Evolutionary conservation across 2,113 vertebrate genomes (phyloP), one percentile per base, ranked within the genome.

Genomic region (Rhinolophus ferrumequinum): DNA sequence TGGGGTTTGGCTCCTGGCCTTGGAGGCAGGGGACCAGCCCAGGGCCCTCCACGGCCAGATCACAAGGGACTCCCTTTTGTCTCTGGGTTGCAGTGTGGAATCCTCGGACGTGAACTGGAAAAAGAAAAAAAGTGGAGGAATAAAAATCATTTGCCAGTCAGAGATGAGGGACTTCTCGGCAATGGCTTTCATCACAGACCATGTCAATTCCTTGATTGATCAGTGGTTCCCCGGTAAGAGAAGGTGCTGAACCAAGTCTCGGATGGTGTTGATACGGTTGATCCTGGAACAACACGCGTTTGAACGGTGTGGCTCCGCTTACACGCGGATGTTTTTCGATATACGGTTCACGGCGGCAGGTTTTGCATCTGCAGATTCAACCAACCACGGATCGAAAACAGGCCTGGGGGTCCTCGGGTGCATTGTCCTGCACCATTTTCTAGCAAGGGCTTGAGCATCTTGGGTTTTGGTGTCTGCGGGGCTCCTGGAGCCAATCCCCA

Each of bases 191-290:
- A 99, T 99, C 98, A 99, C 99, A 0, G 99, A 99, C 98, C 99
- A 99, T 2, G 99, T 99, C 98, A 99, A 99, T 96, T 99, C 99
- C 44, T 97, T 99, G 94, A 99, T 99, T 9, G 99, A 99, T 95
- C 99, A 99, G 98, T 99, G 99, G 99, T 99, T 99, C 98, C 99
- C 99, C 3, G 99, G 99, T 99, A 98, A 99, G 99, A 98, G 56
- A 19, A 4, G 0, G 77, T 67, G 64, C 62, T 1, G 75, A 75
- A 58, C 81, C 35, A 30, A 47, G 60, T 26, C n/a, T 47, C 35
- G n/a, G n/a, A 26, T 33, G 38, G 15, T 26, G 44, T 69, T 64
- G 52, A 8, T 28, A 14, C 24, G 16, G 22, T 0, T 30, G 24
- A 1, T 22, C 52, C 56, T 81, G 0, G 35, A 26, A 60, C 8